phyloP scores from a whole-genome alignment of 2,797 vertebrate genomes.

The Sciurus vulgaris region DNA sequence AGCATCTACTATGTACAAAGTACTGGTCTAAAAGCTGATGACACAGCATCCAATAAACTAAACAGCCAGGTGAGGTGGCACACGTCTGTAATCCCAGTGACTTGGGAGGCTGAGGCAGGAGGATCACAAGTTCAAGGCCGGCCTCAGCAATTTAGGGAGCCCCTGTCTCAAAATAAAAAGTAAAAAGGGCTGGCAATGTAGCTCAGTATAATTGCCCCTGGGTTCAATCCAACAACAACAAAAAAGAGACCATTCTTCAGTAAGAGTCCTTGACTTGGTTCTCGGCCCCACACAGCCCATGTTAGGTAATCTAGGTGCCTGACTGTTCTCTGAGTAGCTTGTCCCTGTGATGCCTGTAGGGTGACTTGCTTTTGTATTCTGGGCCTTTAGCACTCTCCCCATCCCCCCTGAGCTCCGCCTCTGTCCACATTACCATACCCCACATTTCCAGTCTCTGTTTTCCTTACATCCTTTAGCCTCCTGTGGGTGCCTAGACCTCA shows the following conservation, averaged over 20 bases:
- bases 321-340: too few species aligned
- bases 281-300: neutral
- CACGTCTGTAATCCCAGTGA: too few species aligned
- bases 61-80: neutral
- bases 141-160: too few species aligned
- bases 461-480: neutral
- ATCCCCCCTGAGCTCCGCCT: neutral
- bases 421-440: neutral
- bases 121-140: too few species aligned
- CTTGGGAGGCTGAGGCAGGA: too few species aligned
- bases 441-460: neutral
- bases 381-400: neutral
- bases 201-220: too few species aligned
- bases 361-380: neutral
- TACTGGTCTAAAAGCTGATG: neutral
- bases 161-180: too few species aligned
- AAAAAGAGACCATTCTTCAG: neutral
- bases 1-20: neutral
- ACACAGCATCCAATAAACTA: neutral
- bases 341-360: too few species aligned
- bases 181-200: neutral
- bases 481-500: neutral
- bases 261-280: neutral
- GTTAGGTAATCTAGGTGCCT: neutral
- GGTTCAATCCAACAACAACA: too few species aligned